Conservation (phyloP, 64 coral and sea anemone species). For the Montipora foliosa region DNA sequence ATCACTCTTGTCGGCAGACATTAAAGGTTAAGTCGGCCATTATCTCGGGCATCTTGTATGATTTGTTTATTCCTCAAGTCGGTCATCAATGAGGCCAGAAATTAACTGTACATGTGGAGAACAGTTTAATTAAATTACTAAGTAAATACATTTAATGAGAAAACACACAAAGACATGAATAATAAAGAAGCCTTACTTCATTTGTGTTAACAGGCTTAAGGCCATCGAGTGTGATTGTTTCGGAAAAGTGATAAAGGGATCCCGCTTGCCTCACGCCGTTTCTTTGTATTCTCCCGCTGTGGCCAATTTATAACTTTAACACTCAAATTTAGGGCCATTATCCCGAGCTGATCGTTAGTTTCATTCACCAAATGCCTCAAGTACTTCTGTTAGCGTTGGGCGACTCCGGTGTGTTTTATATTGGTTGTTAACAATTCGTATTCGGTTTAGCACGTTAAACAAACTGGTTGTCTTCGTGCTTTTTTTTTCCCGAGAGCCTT, state of each 20-base stretch:
- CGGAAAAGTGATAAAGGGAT: background rate
- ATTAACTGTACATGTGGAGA: background rate
- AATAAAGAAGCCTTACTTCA: slow-evolving; percentile 71
- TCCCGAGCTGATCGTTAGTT: slow-evolving; percentile 11
- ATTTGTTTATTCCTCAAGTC: slow-evolving; percentile 64
- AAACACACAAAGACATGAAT: slow-evolving; percentile 93
- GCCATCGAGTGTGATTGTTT: slow-evolving; percentile 36
- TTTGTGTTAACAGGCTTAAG: slow-evolving; percentile 55
- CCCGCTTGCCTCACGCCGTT: background rate
- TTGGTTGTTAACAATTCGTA: background rate
- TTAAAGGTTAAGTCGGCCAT: slow-evolving; percentile 49
- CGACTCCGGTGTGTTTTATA: background rate
- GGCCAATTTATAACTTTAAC: slow-evolving; percentile 72
- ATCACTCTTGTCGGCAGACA: slow-evolving; percentile 44
- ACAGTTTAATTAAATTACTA: slow-evolving; percentile 98
- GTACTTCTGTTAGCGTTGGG: background rate
- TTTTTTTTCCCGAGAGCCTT: background rate
- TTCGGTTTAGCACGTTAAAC: background rate
- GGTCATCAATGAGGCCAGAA: background rate
- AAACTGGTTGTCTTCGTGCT: background rate
- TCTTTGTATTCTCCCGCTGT: slow-evolving; percentile 68
- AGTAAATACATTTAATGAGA: slow-evolving; percentile 93
- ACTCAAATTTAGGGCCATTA: slow-evolving; percentile 54
- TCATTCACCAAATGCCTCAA: slow-evolving; percentile 63
- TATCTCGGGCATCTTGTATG: slow-evolving; percentile 49